Percentiles rank a stretch among this genome's conserved stretches.
These are phyloP conservation scores for Rotaria macrura DNA, from an alignment of 2,888 invertebrate genomes.

Conservation along the genomic window DNA sequence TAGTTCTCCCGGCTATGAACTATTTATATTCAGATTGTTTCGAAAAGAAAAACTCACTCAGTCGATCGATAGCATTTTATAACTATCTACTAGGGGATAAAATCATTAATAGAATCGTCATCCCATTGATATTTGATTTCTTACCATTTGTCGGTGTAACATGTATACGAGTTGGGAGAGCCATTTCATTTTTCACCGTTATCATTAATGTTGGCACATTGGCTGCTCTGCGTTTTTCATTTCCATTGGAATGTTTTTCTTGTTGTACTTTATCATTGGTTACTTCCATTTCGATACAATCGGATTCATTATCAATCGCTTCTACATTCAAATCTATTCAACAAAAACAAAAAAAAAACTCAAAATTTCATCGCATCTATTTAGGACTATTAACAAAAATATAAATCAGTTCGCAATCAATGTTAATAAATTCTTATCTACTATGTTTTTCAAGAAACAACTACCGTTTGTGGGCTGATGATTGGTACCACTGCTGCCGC, in stretches of 20 bases:
- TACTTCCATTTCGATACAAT: background rate
- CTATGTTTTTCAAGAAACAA: background rate
- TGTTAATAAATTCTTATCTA: background rate
- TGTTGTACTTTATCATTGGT: background rate
- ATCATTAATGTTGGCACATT: background rate
- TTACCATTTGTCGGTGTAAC: background rate
- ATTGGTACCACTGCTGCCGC: background rate
- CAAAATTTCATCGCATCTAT: too few species aligned
- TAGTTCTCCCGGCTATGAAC: too few species aligned
- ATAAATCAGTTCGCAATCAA: background rate
- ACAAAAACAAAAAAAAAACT: background rate
- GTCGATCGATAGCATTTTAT: too few species aligned
- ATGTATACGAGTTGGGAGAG: background rate
- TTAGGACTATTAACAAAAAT: too few species aligned
- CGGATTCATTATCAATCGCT: background rate
- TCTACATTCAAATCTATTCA: background rate
- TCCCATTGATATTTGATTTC: too few species aligned
- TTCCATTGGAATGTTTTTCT: background rate
- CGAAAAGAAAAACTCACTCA: too few species aligned
- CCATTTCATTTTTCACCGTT: constrained; percentile 12
- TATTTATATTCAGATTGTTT: too few species aligned
- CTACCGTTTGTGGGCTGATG: background rate
- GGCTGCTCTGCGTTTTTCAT: background rate
- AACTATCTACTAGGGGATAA: too few species aligned
- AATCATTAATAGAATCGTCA: too few species aligned